Evolutionary conservation across 2,888 invertebrate genomes (phyloP).

Genomic region (Mellilla xanthometata): DNA sequence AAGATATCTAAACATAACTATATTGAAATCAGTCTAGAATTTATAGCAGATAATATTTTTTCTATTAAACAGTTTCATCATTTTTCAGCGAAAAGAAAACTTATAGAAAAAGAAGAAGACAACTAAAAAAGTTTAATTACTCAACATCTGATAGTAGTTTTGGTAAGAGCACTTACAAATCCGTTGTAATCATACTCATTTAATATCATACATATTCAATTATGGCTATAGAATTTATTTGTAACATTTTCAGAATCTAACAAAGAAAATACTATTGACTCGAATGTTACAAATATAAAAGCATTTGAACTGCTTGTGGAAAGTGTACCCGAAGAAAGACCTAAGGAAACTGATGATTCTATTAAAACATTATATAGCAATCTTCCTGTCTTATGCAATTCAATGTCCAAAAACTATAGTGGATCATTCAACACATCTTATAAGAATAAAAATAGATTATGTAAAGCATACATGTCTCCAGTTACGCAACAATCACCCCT

Average conservation of each 20-base stretch:
- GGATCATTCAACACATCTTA: slow-evolving; percentile 36
- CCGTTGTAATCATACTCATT: too few relatives aligned
- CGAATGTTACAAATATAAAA: slow-evolving; percentile 54
- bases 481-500: slow-evolving; percentile 52
- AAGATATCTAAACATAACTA: not conserved
- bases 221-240: not conserved
- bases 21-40: not conserved
- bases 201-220: too few relatives aligned
- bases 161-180: slow-evolving; percentile 45
- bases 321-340: slow-evolving; percentile 38
- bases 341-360: slow-evolving; percentile 52
- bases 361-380: slow-evolving; percentile 60
- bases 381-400: slow-evolving; percentile 47
- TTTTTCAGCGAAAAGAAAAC: slow-evolving; percentile 46
- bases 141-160: slow-evolving; percentile 42
- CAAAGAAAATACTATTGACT: slow-evolving; percentile 56
- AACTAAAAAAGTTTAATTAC: slow-evolving; percentile 45
- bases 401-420: slow-evolving; percentile 36
- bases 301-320: slow-evolving; percentile 59
- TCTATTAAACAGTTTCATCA: too few relatives aligned
- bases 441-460: slow-evolving; percentile 41
- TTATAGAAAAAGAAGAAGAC: slow-evolving; percentile 43
- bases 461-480: slow-evolving; percentile 43
- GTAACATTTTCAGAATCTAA: slow-evolving; percentile 56
- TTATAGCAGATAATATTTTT: too few relatives aligned